Evolutionary conservation across 2,113 vertebrate species (phyloP).

Genomic region (Vidua chalybeata): DNA sequence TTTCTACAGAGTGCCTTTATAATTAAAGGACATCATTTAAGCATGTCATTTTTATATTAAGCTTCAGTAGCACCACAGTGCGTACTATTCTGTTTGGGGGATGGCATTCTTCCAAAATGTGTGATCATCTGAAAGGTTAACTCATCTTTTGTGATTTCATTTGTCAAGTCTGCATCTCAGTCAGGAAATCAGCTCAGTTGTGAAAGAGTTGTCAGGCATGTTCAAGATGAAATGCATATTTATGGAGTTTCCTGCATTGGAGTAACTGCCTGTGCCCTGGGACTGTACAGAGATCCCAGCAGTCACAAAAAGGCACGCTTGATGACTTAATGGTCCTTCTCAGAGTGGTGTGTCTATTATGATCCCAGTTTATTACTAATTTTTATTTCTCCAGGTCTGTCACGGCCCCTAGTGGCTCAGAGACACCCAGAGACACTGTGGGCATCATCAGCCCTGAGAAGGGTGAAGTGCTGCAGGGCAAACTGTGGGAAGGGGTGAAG

Average conservation of each 20-base stretch:
- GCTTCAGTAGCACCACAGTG: neutral
- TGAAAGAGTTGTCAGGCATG: neutral
- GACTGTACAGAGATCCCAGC: neutral
- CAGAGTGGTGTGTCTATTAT: neutral
- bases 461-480: neutral
- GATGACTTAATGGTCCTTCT: neutral
- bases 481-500: neutral
- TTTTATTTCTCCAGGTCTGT: neutral
- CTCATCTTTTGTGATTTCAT: neutral
- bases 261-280: neutral
- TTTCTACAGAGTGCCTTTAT: neutral
- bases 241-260: neutral
- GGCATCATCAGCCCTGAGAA: neutral
- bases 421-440: neutral
- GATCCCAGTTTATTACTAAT: neutral
- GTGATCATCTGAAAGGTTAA: neutral
- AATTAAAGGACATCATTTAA: slow-evolving; percentile 2
- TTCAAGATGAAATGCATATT: neutral
- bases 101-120: neutral
- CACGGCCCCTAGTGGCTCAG: slow-evolving; percentile 40
- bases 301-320: neutral
- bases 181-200: slow-evolving; percentile 8
- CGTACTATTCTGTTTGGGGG: neutral
- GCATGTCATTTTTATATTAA: neutral
- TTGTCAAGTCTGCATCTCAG: neutral